Evolutionary conservation across 2,888 invertebrate species (phyloP).

Genomic region (Camponotus fellah): DNA sequence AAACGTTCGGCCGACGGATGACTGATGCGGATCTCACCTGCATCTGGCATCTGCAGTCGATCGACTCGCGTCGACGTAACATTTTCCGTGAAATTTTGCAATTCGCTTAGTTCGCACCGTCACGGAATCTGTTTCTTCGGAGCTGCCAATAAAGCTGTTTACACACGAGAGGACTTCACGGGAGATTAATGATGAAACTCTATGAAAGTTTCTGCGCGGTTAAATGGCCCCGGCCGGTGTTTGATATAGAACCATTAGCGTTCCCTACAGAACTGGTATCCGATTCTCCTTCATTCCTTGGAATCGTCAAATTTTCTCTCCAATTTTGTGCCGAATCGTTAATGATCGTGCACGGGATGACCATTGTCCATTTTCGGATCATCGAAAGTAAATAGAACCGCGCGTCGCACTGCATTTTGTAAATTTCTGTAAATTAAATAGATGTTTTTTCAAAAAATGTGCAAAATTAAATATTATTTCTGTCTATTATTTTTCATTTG

Average conservation of each 20-base stretch:
- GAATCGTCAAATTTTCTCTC: constrained; percentile 59
- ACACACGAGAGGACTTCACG: constrained; percentile 80
- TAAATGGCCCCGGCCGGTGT: constrained; percentile 78
- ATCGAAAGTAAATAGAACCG: constrained; percentile 4
- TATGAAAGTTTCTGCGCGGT: constrained; percentile 69
- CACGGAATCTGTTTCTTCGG: constrained; percentile 49
- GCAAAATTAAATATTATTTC: constrained; percentile 16
- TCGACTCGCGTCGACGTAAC: constrained; percentile 41
- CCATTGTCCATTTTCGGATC: constrained; percentile 61
- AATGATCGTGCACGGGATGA: constrained; percentile 67
- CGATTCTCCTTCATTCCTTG: constrained; percentile 60
- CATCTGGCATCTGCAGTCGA: constrained; percentile 74
- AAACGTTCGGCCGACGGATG: constrained; percentile 37
- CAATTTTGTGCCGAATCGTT: constrained; percentile 62
- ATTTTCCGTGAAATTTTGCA: constrained; percentile 72
- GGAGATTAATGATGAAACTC: constrained; percentile 81
- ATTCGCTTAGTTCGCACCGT: constrained; percentile 61
- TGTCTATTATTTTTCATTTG: background rate
- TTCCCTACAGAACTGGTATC: constrained; percentile 60
- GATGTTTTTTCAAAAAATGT: background rate
- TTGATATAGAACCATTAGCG: constrained; percentile 82
- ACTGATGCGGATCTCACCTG: constrained; percentile 50
- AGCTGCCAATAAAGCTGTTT: constrained; percentile 79
- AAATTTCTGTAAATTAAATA: background rate
- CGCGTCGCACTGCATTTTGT: constrained; percentile 3